These are phyloP conservation scores for Drosophila pectinifera DNA, from an alignment of 1,140 invertebrate species.

Conservation along the genomic window DNA sequence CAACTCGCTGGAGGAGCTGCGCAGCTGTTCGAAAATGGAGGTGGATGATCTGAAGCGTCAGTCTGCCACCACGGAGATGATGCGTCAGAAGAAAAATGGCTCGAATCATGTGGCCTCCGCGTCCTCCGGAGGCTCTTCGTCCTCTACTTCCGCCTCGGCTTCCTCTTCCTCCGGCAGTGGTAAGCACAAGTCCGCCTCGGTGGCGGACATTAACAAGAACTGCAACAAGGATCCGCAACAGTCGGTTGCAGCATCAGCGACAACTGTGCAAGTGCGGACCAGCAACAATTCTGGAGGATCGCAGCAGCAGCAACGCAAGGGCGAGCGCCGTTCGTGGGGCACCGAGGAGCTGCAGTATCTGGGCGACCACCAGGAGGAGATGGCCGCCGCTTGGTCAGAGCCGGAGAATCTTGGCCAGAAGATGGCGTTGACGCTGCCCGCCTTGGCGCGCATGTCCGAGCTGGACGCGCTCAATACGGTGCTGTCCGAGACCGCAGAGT, in stretches of 20 bases:
- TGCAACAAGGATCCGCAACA: constrained; percentile 60
- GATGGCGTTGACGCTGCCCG: constrained; percentile 37
- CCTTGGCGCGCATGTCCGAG: constrained; percentile 66
- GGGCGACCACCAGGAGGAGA: constrained; percentile 49
- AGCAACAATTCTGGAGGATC: constrained; percentile 14
- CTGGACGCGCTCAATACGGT: constrained; percentile 71
- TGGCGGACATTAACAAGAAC: constrained; percentile 65
- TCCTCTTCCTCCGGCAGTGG: constrained; percentile 7
- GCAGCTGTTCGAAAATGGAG: constrained; percentile 84
- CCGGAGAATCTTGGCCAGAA: constrained; percentile 11
- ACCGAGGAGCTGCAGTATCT: constrained; percentile 86
- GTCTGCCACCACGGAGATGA: constrained; percentile 82
- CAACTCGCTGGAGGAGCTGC: constrained; percentile 89
- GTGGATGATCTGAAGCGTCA: constrained; percentile 81
- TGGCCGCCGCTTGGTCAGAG: constrained; percentile 34
- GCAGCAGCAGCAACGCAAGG: constrained; percentile 51
- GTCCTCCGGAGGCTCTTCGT: neutral
- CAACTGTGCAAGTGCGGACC: constrained; percentile 15
- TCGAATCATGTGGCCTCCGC: constrained; percentile 5
- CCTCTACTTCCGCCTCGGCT: constrained; percentile 9
- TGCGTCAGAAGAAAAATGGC: constrained; percentile 72
- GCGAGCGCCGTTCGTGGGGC: constrained; percentile 88
- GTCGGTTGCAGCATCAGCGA: neutral
- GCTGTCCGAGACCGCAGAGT: constrained; percentile 86
- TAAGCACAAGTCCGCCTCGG: constrained; percentile 68